Conservation (phyloP, 2,113 vertebrate species). For the Pedetes capensis region DNA sequence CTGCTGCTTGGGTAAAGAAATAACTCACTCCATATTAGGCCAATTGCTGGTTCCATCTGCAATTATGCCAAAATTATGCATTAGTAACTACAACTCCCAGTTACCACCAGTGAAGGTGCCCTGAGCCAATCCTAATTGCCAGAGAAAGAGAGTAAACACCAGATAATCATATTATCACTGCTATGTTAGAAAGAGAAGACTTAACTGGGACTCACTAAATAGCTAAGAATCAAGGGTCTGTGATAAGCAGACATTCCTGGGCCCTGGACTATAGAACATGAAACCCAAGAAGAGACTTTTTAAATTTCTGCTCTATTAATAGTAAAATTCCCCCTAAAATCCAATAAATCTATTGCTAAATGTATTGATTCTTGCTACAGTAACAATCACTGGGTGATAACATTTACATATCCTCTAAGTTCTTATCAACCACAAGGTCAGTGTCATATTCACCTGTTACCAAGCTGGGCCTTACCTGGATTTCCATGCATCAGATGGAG, state of each 20-base stretch:
- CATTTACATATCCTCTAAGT: not conserved
- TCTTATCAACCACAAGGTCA: not conserved
- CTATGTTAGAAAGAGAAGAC: not conserved
- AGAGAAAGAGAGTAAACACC: constrained; percentile 40
- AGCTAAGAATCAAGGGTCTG: not conserved
- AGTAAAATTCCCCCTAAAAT: not conserved
- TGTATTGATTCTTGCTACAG: not conserved
- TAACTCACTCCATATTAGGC: not conserved
- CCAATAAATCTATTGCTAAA: not conserved
- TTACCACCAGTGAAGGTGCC: not conserved
- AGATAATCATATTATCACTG: not conserved
- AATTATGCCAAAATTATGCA: constrained; percentile 23
- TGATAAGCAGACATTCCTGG: not conserved
- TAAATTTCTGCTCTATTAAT: not conserved
- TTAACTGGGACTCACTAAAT: not conserved
- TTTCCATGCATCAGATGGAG: not conserved
- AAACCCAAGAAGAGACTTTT: not conserved
- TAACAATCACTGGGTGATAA: not conserved
- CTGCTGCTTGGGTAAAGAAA: not conserved
- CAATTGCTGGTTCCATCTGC: not conserved
- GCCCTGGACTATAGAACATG: not conserved
- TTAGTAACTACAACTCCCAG: constrained; percentile 43
- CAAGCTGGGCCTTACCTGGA: not conserved
- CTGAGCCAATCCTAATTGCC: constrained; percentile 27
- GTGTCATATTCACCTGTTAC: not conserved